These are phyloP conservation scores for Hydroisotoma schaefferi DNA, from an alignment of 2,888 invertebrate genomes.

Conservation along the genomic window DNA sequence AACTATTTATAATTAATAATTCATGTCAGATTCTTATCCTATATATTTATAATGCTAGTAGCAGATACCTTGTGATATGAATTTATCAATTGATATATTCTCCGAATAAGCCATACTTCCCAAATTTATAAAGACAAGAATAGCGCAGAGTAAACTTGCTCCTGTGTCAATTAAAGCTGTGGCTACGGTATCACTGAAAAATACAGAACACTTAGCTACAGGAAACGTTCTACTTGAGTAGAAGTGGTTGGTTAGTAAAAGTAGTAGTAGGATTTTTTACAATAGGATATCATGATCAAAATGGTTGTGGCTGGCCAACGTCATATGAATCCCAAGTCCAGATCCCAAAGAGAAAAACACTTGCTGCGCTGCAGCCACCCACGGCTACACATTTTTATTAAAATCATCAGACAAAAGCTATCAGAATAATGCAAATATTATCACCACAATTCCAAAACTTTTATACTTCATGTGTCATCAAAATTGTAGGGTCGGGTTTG, in stretches of 20 bases:
- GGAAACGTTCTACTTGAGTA: neutral
- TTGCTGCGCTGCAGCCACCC: slow-evolving; percentile 5
- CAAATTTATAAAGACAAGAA: neutral
- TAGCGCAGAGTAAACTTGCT: neutral
- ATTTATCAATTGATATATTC: neutral
- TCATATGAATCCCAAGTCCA: slow-evolving; percentile 5
- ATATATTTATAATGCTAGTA: too few relatives aligned
- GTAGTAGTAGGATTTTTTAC: slow-evolving; percentile 1
- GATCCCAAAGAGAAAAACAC: neutral
- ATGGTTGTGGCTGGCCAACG: neutral
- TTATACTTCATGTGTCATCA: too few relatives aligned
- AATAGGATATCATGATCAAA: neutral
- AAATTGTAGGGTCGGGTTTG: neutral
- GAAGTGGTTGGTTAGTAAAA: neutral
- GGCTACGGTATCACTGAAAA: neutral
- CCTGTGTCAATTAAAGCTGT: neutral
- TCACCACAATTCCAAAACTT: neutral
- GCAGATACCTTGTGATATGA: neutral
- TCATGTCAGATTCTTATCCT: too few relatives aligned
- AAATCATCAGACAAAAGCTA: neutral
- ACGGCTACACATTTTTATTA: slow-evolving; percentile 1
- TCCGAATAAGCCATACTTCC: slow-evolving; percentile 2
- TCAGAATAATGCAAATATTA: neutral
- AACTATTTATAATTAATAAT: neutral
- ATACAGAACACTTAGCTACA: neutral